These are phyloP conservation scores for Seira sanloemensis DNA, from an alignment of 2,888 invertebrate genomes.

Conservation along the genomic window DNA sequence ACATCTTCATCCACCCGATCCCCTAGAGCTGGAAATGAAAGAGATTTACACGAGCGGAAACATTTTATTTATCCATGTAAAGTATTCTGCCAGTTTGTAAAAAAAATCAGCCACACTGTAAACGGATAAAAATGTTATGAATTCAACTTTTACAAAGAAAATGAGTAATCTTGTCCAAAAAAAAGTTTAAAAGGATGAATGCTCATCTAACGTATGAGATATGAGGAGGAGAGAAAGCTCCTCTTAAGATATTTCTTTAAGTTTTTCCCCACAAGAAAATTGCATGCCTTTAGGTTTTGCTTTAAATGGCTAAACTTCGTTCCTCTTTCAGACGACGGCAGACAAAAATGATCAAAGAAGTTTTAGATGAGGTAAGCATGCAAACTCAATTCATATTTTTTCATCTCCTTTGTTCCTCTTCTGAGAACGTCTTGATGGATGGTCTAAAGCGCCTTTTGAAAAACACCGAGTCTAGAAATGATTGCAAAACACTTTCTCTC, in stretches of 20 bases:
- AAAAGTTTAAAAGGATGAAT: not conserved
- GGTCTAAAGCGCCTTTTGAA: no score
- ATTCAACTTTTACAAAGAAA: not conserved
- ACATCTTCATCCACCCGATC: not conserved
- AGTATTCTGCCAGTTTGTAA: not conserved
- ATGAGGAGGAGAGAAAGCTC: not conserved
- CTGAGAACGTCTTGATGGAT: not conserved
- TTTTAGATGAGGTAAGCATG: slow-evolving; percentile 4
- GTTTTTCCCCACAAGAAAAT: not conserved
- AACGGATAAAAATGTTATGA: not conserved
- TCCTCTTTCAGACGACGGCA: not conserved
- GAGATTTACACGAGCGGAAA: not conserved
- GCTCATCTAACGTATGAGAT: not conserved
- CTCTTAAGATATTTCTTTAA: not conserved
- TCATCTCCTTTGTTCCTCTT: not conserved
- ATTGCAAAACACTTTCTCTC: no score
- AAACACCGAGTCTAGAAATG: no score
- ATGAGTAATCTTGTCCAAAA: not conserved
- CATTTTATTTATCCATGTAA: not conserved
- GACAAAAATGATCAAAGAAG: slow-evolving; percentile 4
- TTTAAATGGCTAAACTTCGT: not conserved
- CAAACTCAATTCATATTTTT: not conserved
- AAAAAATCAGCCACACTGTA: not conserved
- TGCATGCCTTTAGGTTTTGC: slow-evolving; percentile 1
- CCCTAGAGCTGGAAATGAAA: not conserved